These are phyloP conservation scores for Protobothrops mucrosquamatus DNA, from an alignment of 2,113 vertebrate genomes.

Conservation along the genomic window DNA sequence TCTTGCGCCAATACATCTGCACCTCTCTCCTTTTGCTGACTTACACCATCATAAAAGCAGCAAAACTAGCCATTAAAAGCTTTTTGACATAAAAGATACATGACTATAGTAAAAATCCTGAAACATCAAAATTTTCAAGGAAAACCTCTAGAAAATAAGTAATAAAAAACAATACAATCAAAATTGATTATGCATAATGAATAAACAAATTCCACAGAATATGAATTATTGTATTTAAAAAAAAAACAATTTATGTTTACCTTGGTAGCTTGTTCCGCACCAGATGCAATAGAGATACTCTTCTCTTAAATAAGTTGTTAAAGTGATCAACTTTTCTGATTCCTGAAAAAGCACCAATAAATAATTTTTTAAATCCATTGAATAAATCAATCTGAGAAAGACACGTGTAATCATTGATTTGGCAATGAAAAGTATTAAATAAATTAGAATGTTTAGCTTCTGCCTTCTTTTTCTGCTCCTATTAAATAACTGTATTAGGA, in stretches of 20 bases:
- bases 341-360: conserved; percentile 65
- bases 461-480: neutral
- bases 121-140: neutral
- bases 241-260: conserved; percentile 65
- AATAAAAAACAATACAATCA: neutral
- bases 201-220: neutral
- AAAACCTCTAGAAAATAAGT: neutral
- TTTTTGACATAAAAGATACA: neutral
- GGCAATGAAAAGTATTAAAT: neutral
- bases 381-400: neutral
- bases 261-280: conserved; percentile 93
- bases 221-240: neutral
- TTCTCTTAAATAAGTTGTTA: conserved; percentile 88
- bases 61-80: neutral
- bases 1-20: neutral
- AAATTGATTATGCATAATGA: neutral
- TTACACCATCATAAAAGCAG: neutral
- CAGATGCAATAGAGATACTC: conserved; percentile 92
- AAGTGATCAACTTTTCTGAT: conserved; percentile 82
- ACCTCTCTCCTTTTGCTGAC: neutral
- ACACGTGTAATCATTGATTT: neutral
- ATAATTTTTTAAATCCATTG: neutral
- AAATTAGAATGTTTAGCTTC: neutral
- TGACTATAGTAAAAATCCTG: neutral
- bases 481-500: neutral